Evolutionary conservation across 2,113 vertebrate species (phyloP), one percentile per base, ranked within the genome.

Genomic region (Bubalus kerabau): DNA sequence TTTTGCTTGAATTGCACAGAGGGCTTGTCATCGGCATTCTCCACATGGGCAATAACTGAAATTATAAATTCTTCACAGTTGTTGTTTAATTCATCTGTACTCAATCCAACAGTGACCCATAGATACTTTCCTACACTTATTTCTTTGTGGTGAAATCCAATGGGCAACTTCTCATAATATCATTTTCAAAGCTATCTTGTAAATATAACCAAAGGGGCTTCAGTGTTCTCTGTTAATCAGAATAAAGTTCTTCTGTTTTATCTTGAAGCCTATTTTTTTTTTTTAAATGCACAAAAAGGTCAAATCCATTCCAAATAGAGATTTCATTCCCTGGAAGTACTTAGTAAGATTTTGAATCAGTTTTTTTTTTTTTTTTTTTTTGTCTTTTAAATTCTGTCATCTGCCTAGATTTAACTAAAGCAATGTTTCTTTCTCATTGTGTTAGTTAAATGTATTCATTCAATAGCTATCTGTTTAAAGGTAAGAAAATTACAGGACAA

Each of bases 231-330:
- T 87, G 52, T 56, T 92, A 52, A 83, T 48, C 82, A 91, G 86
- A 97, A 98, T 97, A 97, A 97, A 98, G 96, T 98, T 97, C 86
- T 93, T 98, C 64, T 97, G 81, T 93, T 97, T 96, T 90, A 90
- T 96, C 96, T 97, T n/a, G 17, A 94, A 97, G 81, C 5, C 62
- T 32, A 57, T 95, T 50, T 7, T 30, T 60, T 30, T 59, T 59
- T 60, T 60, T 59, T 30, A 84, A 91, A 97, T 83, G 52, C 62
- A 88, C 46, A 46, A 87, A 95, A 98, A 98, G 93, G 95, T 98
- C 95, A 98, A 95, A 95, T 87, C 60, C 81, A 96, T 91, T 98
- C 86, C 78, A 96, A 96, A 90, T 78, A 97, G 93, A 97, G 94
- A 95, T 93, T 26, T 93, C 87, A 97, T 95, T 87, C 40, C 89